phyloP scores from a whole-genome alignment of 2,888 invertebrate species.

The Nudaria mundana region DNA sequence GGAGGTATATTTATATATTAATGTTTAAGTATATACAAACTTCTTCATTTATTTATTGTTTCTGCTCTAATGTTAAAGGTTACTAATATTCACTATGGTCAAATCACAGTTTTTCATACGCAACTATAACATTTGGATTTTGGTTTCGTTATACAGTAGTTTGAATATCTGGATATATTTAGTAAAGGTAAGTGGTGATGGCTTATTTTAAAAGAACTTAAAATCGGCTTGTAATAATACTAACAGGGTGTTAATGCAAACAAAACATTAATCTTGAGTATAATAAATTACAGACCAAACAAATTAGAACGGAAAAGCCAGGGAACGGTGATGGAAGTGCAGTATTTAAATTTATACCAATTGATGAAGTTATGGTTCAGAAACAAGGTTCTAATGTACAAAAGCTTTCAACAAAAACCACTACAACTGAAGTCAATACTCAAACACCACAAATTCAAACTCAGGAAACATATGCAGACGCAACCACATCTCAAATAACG shows the following conservation, averaged over 20 bases:
- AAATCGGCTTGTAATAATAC: conserved; percentile 8
- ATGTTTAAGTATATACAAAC: conserved; percentile 47
- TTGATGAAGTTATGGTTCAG: conserved; percentile 65
- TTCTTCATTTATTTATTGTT: conserved; percentile 40
- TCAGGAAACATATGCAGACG: conserved; percentile 37
- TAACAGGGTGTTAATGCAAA: too few relatives aligned
- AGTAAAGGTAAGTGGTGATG: conserved; percentile 64
- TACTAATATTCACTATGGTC: conserved; percentile 24
- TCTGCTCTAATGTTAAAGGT: conserved; percentile 27
- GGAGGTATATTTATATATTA: conserved; percentile 78
- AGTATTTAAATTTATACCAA: conserved; percentile 74
- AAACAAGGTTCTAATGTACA: conserved; percentile 68
- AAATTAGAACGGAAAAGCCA: conserved; percentile 77
- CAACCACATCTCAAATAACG: conserved; percentile 37
- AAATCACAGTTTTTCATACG: conserved; percentile 31
- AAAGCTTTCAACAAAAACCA: conserved; percentile 58
- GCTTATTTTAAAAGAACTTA: conserved; percentile 22
- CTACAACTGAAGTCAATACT: conserved; percentile 59
- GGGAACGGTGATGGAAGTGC: conserved; percentile 59
- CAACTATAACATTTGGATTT: conserved; percentile 27
- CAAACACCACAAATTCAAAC: conserved; percentile 54
- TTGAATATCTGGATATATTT: conserved; percentile 13
- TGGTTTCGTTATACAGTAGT: conserved; percentile 30
- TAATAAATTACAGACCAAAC: conserved; percentile 73
- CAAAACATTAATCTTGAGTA: conserved; percentile 24